Percentiles rank a stretch among this genome's conserved stretches.
phyloP scores from a whole-genome alignment of 1,140 invertebrate species.

The Phortica variegata region DNA sequence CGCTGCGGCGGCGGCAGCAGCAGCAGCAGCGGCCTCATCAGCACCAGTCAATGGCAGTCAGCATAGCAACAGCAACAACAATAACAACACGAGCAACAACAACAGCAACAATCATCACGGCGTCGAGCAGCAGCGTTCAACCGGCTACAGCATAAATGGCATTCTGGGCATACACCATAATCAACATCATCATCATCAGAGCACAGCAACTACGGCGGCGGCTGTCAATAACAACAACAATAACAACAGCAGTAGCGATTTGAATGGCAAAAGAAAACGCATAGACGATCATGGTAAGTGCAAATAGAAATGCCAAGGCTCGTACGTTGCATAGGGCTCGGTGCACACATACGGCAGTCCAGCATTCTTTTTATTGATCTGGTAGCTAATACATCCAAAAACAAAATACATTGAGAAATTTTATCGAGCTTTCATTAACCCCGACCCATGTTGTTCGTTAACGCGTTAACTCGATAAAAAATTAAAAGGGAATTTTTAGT shows the following conservation, averaged over 20 bases:
- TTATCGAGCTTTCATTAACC: no score
- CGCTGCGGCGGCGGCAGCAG: conserved; percentile 62
- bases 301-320: no score
- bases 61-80: conserved; percentile 14
- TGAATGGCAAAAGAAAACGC: conserved; percentile 66
- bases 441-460: no score
- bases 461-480: no score
- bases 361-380: no score
- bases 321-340: no score
- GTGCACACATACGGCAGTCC: no score
- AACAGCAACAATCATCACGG: conserved; percentile 21
- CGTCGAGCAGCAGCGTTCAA: conserved; percentile 59
- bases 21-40: conserved; percentile 60
- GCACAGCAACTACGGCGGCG: conserved; percentile 63
- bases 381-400: no score
- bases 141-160: conserved; percentile 89
- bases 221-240: conserved; percentile 59
- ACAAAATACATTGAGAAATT: no score
- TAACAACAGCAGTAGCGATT: conserved; percentile 23
- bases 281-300: conserved; percentile 67
- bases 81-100: conserved; percentile 15
- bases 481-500: no score
- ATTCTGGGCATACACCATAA: conserved; percentile 82
- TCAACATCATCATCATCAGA: conserved; percentile 24
- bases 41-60: conserved; percentile 50